Conservation (phyloP, 1,140 invertebrate genomes). For the Sarcophaga peregrina region DNA sequence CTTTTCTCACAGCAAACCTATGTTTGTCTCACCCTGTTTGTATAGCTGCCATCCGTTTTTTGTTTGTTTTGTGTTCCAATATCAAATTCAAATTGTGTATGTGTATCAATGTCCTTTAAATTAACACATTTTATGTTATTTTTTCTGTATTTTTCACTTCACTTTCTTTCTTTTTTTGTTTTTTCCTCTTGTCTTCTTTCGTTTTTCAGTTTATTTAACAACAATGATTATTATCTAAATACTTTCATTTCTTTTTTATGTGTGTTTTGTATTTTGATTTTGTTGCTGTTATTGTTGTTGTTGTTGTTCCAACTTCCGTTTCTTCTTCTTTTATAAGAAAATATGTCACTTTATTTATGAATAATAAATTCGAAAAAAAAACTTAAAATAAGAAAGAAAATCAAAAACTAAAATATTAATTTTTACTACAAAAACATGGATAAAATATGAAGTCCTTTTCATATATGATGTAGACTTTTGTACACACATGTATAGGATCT, state of each 20-base stretch:
- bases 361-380: not conserved
- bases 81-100: no score
- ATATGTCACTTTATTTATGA: not conserved
- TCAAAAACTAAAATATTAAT: no score
- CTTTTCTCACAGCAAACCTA: not conserved
- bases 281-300: no score
- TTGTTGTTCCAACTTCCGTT: not conserved
- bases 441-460: no score
- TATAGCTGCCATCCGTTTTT: no score
- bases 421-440: no score
- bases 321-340: not conserved
- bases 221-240: conserved; percentile 32
- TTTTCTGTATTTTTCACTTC: no score
- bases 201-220: conserved; percentile 34
- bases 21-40: no score
- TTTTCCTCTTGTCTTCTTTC: conserved; percentile 55
- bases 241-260: conserved; percentile 27
- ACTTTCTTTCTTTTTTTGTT: not conserved
- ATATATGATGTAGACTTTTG: no score
- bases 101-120: not conserved
- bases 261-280: conserved; percentile 8
- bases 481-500: no score
- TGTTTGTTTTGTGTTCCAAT: no score
- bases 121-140: conserved; percentile 18
- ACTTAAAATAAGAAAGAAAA: no score